Evolutionary conservation across 2,797 vertebrate genomes (phyloP).

Genomic region (Melanotaenia boesemani): DNA sequence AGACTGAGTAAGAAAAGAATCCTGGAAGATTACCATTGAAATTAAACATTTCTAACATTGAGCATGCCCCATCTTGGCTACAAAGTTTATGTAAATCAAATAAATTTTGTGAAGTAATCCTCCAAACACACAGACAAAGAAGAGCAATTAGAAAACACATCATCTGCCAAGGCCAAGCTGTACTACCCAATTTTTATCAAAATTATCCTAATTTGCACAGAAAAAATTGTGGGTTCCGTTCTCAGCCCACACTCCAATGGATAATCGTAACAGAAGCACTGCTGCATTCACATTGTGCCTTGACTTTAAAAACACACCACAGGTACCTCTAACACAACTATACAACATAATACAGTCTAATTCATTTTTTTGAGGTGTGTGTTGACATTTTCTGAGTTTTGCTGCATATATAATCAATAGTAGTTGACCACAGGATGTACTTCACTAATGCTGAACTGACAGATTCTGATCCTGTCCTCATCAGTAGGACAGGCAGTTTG

Average conservation of each 20-base stretch:
- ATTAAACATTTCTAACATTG: not conserved
- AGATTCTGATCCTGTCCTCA: constrained; percentile 22
- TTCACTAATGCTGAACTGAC: constrained; percentile 1
- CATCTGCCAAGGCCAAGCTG: not conserved
- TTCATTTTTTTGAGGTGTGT: too few relatives aligned
- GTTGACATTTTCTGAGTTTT: too few relatives aligned
- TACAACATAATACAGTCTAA: not conserved
- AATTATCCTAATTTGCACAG: not conserved
- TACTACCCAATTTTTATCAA: not conserved
- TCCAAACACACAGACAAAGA: not conserved
- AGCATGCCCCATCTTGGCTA: not conserved
- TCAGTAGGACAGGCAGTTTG: constrained; percentile 39
- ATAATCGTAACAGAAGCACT: not conserved
- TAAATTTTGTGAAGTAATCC: not conserved
- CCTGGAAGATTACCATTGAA: not conserved
- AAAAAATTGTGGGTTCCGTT: not conserved
- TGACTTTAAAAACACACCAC: not conserved
- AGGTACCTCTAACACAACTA: not conserved
- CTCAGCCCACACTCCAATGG: not conserved
- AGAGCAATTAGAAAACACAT: not conserved
- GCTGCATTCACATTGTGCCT: not conserved
- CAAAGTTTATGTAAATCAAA: not conserved
- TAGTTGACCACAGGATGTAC: too few relatives aligned
- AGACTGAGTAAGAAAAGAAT: not conserved
- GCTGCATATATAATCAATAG: too few relatives aligned